phyloP scores from a whole-genome alignment of 2,797 vertebrate species.

The Typhlichthys subterraneus region DNA sequence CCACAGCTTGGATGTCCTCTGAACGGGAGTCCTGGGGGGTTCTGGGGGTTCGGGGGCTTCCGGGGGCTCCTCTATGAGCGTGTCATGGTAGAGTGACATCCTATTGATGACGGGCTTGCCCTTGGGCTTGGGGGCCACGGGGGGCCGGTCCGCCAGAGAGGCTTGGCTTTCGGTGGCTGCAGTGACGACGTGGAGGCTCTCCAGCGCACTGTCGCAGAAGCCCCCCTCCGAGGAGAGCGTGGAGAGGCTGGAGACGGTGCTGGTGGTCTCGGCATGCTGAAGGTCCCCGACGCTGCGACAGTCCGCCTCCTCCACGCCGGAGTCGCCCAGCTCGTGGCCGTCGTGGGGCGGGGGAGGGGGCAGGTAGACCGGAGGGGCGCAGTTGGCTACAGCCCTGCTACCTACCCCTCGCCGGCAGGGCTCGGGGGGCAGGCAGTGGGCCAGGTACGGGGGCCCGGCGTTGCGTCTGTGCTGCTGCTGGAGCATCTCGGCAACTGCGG shows the following conservation, averaged over 20 bases:
- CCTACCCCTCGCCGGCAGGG: conserved; percentile 70
- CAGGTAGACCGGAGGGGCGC: conserved; percentile 84
- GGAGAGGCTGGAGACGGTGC: conserved; percentile 97
- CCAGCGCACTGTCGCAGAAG: conserved; percentile 82
- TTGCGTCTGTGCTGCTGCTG: conserved; percentile 79
- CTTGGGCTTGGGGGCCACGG: conserved; percentile 96
- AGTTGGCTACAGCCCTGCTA: conserved; percentile 77
- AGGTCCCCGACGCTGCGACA: conserved; percentile 93
- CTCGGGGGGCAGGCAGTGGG: conserved; percentile 67
- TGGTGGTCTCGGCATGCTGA: conserved; percentile 93
- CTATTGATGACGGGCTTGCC: conserved; percentile 92
- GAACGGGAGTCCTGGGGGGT: conserved; percentile 82
- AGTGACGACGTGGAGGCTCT: conserved; percentile 83
- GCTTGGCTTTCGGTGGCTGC: conserved; percentile 87
- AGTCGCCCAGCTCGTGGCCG: conserved; percentile 84
- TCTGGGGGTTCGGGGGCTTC: conserved; percentile 84
- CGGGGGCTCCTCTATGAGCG: conserved; percentile 87
- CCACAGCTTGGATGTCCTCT: conserved; percentile 94
- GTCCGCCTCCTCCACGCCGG: conserved; percentile 93
- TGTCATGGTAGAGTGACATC: conserved; percentile 89
- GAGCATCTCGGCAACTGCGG: conserved; percentile 81
- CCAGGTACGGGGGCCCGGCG: conserved; percentile 72
- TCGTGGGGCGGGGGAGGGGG: conserved; percentile 86
- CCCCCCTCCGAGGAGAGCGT: conserved; percentile 94
- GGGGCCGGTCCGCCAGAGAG: conserved; percentile 91